phyloP scores from a whole-genome alignment of 2,113 vertebrate species.

The Labeo catla region DNA sequence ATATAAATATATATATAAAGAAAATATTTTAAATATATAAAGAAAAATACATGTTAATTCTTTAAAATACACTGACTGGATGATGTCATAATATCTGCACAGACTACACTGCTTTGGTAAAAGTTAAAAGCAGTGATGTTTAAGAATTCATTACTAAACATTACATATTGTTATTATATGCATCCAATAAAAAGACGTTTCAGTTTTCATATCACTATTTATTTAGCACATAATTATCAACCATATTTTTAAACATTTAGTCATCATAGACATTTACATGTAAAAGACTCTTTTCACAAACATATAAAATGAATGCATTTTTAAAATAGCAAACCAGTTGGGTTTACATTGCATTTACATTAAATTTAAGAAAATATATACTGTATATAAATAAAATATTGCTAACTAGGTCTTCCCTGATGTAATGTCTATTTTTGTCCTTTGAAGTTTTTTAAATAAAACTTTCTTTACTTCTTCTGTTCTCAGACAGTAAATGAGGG shows the following conservation, averaged over 20 bases:
- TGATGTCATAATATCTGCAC: too few relatives aligned
- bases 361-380: not conserved
- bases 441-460: slow-evolving; percentile 42
- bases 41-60: too few relatives aligned
- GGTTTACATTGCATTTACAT: too few relatives aligned
- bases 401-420: not conserved
- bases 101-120: too few relatives aligned
- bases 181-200: not conserved
- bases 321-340: too few relatives aligned
- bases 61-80: too few relatives aligned
- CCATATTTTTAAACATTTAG: not conserved
- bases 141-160: not conserved
- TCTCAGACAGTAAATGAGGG: slow-evolving; percentile 69
- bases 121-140: not conserved
- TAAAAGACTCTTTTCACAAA: too few relatives aligned
- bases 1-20: too few relatives aligned
- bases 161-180: not conserved
- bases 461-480: slow-evolving; percentile 66
- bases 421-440: not conserved
- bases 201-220: not conserved
- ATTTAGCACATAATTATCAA: not conserved
- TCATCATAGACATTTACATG: not conserved
- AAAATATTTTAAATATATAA: too few relatives aligned
- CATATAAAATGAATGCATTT: too few relatives aligned
- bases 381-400: not conserved